Conservation (phyloP, 2,113 vertebrate genomes). For the Irena cyanogastra region DNA sequence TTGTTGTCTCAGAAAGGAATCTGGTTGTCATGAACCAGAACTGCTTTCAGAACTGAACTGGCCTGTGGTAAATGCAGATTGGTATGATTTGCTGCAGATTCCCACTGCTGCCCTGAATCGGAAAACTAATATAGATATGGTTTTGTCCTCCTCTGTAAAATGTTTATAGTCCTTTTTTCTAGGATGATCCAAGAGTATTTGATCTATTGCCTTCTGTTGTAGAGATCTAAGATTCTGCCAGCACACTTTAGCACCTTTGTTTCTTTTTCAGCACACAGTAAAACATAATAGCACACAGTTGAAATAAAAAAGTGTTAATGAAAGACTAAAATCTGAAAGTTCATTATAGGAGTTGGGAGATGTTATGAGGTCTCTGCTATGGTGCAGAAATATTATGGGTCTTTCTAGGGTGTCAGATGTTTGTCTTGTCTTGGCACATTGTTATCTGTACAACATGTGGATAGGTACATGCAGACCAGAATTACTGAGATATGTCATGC, state of each 20-base stretch:
- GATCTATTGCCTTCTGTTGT: background rate
- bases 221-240: background rate
- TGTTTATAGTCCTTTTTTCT: background rate
- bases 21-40: background rate
- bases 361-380: background rate
- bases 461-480: background rate
- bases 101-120: background rate
- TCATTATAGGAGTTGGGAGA: background rate
- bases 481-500: background rate
- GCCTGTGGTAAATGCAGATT: background rate
- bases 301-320: background rate
- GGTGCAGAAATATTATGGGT: background rate
- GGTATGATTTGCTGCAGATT: background rate
- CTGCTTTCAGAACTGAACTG: background rate
- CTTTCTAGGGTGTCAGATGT: background rate
- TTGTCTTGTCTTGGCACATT: background rate
- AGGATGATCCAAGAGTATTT: background rate
- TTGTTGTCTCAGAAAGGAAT: background rate
- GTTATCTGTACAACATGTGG: background rate
- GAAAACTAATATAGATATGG: rapidly evolving
- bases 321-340: background rate
- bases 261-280: background rate
- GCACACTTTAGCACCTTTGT: background rate
- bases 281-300: background rate
- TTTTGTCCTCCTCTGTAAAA: background rate